phyloP scores from a whole-genome alignment of 2,888 invertebrate species.

The Latrodectus elegans region DNA sequence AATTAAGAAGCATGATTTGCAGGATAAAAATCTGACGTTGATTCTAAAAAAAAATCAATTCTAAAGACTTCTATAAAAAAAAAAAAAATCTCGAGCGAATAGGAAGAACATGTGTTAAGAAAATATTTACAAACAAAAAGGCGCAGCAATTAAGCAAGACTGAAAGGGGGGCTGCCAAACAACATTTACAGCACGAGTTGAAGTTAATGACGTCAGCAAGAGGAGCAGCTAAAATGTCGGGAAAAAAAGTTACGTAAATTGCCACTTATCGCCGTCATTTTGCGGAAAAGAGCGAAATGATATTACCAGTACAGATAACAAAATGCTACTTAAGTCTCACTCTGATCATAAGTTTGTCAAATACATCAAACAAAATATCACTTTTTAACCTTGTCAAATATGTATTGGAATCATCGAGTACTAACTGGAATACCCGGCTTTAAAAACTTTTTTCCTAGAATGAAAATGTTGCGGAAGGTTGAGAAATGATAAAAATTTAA shows the following conservation, averaged over 20 bases:
- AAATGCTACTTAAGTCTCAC: background rate
- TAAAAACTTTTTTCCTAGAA: no score
- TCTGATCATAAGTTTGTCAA: background rate
- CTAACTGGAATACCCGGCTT: no score
- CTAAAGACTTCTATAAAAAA: no score
- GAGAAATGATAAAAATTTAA: no score
- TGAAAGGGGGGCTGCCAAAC: background rate
- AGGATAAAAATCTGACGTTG: no score
- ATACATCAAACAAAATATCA: background rate
- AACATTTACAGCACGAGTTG: background rate
- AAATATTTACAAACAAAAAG: background rate
- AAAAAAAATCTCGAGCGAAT: no score
- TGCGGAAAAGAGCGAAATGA: background rate
- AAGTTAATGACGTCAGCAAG: background rate
- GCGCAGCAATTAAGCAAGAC: background rate
- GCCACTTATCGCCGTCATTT: background rate
- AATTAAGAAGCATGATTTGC: no score
- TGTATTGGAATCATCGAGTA: background rate
- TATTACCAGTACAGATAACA: constrained; percentile 2
- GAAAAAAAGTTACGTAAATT: background rate
- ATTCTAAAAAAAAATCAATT: no score
- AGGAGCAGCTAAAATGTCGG: background rate
- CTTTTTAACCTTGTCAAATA: background rate
- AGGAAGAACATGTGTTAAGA: no score
- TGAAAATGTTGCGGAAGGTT: no score